Conservation (phyloP, 2,113 vertebrate species). For the Eulemur rufifrons region DNA sequence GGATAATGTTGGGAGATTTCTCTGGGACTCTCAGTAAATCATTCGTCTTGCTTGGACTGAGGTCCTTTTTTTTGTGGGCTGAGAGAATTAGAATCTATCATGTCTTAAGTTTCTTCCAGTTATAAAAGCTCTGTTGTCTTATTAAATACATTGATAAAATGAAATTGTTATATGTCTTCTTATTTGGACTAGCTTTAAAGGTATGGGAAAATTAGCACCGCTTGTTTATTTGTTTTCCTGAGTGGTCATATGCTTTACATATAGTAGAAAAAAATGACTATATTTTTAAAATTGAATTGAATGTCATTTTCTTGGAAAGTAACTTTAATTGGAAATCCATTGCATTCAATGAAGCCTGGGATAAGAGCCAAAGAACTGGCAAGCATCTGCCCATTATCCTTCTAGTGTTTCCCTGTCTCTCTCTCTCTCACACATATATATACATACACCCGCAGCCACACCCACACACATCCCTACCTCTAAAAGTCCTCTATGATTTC, state of each 20-base stretch:
- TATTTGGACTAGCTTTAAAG: neutral
- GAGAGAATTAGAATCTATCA: neutral
- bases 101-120: neutral
- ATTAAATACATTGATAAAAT: neutral
- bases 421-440: neutral
- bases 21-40: neutral
- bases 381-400: neutral
- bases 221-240: constrained; percentile 24
- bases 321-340: constrained; percentile 50
- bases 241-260: neutral
- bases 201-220: neutral
- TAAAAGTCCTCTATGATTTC: neutral
- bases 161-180: neutral
- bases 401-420: neutral
- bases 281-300: neutral
- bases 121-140: neutral
- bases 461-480: too few species aligned
- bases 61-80: neutral
- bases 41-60: neutral
- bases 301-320: constrained; percentile 47
- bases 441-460: neutral
- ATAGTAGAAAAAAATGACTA: neutral
- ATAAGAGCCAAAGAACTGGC: neutral
- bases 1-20: neutral
- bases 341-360: constrained; percentile 17